phyloP scores from a whole-genome alignment of 2,113 vertebrate species.

The Struthidea cinerea region DNA sequence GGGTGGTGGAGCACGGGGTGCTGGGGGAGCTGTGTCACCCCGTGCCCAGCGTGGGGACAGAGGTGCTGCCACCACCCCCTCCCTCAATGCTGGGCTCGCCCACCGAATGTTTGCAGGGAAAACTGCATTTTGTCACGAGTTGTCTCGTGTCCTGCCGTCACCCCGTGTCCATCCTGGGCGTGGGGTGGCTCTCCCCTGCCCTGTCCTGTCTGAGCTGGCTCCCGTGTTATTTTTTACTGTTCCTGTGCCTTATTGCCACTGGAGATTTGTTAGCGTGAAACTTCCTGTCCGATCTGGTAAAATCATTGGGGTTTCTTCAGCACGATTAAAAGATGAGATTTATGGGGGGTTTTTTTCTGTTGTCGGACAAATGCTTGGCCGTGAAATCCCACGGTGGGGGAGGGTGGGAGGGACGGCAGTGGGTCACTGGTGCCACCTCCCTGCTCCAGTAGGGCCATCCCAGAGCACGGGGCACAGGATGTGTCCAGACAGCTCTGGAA shows the following conservation, averaged over 20 bases:
- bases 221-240: background rate
- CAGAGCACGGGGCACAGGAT: background rate
- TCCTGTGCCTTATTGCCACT: background rate
- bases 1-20: background rate
- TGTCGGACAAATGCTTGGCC: background rate
- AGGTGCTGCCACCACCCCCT: background rate
- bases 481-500: background rate
- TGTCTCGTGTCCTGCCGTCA: fast-evolving
- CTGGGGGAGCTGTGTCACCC: background rate
- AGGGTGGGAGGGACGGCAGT: background rate
- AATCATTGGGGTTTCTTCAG: background rate
- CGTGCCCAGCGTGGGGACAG: background rate
- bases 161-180: background rate
- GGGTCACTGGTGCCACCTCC: background rate
- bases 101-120: background rate
- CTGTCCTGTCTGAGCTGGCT: background rate
- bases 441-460: background rate
- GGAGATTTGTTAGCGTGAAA: background rate
- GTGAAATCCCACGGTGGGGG: background rate
- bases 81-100: background rate
- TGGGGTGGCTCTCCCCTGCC: background rate
- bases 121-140: background rate
- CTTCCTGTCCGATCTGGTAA: background rate
- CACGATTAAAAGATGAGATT: conserved; percentile 30
- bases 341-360: background rate